These are phyloP conservation scores for Thomomys bottae DNA, from an alignment of 2,113 vertebrate genomes.

Conservation along the genomic window DNA sequence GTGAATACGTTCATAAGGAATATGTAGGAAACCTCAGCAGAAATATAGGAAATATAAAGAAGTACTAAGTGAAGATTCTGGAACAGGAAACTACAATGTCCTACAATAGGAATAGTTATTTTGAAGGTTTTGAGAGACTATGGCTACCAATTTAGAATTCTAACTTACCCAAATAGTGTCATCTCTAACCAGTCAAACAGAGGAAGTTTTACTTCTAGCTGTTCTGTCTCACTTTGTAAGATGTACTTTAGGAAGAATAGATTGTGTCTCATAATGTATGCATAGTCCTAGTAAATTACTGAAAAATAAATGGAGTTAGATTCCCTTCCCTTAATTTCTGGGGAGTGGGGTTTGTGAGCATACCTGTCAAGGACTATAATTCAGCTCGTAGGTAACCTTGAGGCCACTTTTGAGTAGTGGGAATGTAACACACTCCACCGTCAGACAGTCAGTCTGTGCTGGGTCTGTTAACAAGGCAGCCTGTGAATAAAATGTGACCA, in stretches of 20 bases:
- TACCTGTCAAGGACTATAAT: no score
- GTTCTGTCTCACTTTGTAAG: neutral
- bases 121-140: conserved; percentile 28
- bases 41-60: neutral
- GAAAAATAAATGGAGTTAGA: no score
- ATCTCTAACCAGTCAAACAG: neutral
- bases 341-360: no score
- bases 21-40: neutral
- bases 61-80: neutral
- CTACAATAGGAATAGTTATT: neutral
- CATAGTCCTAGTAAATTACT: neutral
- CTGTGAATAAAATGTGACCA: no score
- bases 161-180: neutral
- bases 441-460: no score
- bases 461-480: no score
- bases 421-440: no score
- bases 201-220: neutral
- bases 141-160: neutral
- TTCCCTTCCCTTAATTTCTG: no score
- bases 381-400: no score
- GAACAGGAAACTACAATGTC: neutral
- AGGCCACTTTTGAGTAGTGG: no score
- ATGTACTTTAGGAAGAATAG: neutral
- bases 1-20: neutral
- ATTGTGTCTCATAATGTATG: neutral